Evolutionary conservation across 23 tunicate species (phyloP).

Genomic region (Trididemnum miniatum): DNA sequence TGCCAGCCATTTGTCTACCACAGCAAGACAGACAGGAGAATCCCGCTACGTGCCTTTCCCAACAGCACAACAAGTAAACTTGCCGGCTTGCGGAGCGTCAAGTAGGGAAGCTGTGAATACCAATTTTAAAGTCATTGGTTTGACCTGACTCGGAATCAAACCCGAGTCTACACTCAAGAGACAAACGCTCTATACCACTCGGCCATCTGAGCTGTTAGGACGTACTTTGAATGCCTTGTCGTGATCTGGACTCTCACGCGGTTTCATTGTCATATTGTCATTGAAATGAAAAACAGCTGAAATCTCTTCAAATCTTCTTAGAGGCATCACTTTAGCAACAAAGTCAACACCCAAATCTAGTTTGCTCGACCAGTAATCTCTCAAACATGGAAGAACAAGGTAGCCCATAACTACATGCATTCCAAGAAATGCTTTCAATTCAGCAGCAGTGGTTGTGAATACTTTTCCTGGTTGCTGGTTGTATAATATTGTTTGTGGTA

Average conservation of each 20-base stretch:
- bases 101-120: no score
- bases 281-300: not conserved
- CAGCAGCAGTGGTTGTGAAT: not conserved
- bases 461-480: not conserved
- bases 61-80: no score
- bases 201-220: no score
- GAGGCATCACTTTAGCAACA: not conserved
- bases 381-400: not conserved
- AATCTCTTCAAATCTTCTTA: constrained; percentile 2
- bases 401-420: not conserved
- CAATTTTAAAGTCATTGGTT: no score
- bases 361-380: not conserved
- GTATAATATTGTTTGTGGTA: not conserved
- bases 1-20: no score
- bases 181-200: no score
- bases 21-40: no score
- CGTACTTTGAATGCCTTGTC: constrained; percentile 3
- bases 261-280: not conserved
- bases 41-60: no score
- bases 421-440: not conserved
- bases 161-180: no score
- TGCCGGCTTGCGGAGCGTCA: no score
- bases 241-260: not conserved
- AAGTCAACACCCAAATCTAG: not conserved
- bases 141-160: no score